Percentiles rank a stretch among this genome's conserved stretches.
phyloP scores from a whole-genome alignment of 2,888 invertebrate species.

The Amphipoea oculea region DNA sequence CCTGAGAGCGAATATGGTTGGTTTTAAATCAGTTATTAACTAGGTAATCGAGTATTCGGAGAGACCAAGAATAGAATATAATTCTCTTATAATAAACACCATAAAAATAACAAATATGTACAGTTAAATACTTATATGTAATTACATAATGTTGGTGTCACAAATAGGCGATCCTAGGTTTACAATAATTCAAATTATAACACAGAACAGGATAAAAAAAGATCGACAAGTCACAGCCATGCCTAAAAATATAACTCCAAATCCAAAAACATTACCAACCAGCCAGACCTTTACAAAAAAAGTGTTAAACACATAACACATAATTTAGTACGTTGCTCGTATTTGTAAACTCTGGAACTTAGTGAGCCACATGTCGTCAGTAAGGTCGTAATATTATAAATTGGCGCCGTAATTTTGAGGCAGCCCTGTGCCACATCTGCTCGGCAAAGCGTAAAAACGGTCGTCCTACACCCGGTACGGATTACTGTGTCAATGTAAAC shows the following conservation, averaged over 20 bases:
- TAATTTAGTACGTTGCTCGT: constrained; percentile 58
- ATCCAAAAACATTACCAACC: constrained; percentile 35
- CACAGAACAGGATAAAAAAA: not conserved
- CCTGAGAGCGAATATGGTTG: no score
- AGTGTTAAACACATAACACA: constrained; percentile 55
- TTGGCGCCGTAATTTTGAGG: constrained; percentile 66
- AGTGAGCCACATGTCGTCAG: constrained; percentile 63
- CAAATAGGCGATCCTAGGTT: not conserved
- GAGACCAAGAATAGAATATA: not conserved
- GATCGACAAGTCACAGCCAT: constrained; percentile 7
- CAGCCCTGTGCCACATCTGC: constrained; percentile 75
- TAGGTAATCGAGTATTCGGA: not conserved
- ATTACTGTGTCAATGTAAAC: constrained; percentile 87
- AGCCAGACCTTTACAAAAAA: constrained; percentile 44
- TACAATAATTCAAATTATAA: not conserved
- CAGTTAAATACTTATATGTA: not conserved
- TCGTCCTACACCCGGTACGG: constrained; percentile 71
- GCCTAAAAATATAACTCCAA: constrained; percentile 29
- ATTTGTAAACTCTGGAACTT: constrained; percentile 67
- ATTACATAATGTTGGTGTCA: not conserved
- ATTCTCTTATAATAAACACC: not conserved
- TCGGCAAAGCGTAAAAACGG: constrained; percentile 78
- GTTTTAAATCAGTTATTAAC: not conserved
- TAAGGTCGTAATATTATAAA: constrained; percentile 65
- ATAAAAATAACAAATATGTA: not conserved